Evolutionary conservation across 2,113 vertebrate genomes (phyloP).

Genomic region (Odontophorus gujanensis): DNA sequence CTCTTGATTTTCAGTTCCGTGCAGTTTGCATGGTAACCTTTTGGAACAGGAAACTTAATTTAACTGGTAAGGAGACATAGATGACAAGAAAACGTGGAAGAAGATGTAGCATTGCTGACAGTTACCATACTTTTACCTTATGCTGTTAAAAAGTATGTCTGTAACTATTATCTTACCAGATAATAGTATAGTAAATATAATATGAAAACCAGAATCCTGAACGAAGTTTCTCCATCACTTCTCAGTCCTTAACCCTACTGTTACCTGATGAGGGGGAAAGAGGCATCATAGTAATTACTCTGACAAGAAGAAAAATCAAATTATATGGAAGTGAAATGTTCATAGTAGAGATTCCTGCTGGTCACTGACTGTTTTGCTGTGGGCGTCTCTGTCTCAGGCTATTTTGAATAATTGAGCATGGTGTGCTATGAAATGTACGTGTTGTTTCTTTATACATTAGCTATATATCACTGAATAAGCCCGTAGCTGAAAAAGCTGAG

Average conservation of each 20-base stretch:
- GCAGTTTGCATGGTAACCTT: neutral
- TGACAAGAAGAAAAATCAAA: neutral
- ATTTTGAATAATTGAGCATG: neutral
- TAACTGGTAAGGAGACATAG: neutral
- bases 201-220: neutral
- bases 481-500: neutral
- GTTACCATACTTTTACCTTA: neutral
- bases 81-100: neutral
- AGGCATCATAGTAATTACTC: neutral
- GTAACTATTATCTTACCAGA: neutral
- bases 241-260: neutral
- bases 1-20: neutral
- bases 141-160: neutral
- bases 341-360: neutral
- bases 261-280: neutral
- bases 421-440: neutral
- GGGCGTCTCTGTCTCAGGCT: neutral
- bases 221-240: neutral
- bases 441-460: conserved; percentile 45
- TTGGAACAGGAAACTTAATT: neutral
- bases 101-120: neutral
- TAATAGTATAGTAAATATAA: neutral
- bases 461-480: neutral
- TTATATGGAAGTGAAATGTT: neutral
- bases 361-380: neutral